phyloP scores from a whole-genome alignment of 1,140 invertebrate genomes.

The Aricia agestis region DNA sequence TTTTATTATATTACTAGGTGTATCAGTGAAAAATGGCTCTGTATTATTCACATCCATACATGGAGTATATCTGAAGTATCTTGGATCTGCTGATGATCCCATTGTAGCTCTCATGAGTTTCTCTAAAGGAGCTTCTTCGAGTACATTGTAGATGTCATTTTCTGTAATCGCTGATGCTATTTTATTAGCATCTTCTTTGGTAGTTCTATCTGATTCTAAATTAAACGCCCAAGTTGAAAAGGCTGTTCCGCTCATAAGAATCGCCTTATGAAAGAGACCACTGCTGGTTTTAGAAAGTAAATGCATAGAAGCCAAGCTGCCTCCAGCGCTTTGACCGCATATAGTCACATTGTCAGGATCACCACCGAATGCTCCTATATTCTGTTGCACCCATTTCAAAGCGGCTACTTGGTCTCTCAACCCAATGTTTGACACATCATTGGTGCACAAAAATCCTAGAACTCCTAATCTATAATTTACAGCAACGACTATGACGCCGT shows the following conservation, averaged over 20 bases:
- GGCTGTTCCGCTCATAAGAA: conserved; percentile 49
- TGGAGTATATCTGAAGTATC: conserved; percentile 26
- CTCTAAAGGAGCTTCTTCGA: conserved; percentile 34
- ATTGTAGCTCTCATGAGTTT: conserved; percentile 31
- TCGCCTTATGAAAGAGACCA: conserved; percentile 39
- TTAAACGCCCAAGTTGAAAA: conserved; percentile 62
- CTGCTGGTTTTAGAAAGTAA: conserved; percentile 47
- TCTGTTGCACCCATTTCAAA: conserved; percentile 59
- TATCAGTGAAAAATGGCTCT: conserved; percentile 48
- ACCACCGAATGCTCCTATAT: conserved; percentile 71
- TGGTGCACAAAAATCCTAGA: conserved; percentile 36
- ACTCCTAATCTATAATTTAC: conserved; percentile 50
- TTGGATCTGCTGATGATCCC: not conserved
- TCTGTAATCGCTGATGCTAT: conserved; percentile 36
- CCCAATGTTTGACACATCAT: conserved; percentile 53
- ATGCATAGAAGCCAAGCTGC: conserved; percentile 53
- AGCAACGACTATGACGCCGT: conserved; percentile 45
- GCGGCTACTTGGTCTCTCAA: conserved; percentile 62
- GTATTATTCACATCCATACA: conserved; percentile 45
- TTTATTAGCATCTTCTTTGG: conserved; percentile 50
- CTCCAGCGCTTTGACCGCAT: conserved; percentile 72
- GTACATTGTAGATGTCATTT: conserved; percentile 44
- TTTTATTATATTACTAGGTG: conserved; percentile 48
- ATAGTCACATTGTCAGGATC: conserved; percentile 70
- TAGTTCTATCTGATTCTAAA: conserved; percentile 35